Evolutionary conservation across 1,140 invertebrate species (phyloP).

Genomic region (Hormaphis cornu): DNA sequence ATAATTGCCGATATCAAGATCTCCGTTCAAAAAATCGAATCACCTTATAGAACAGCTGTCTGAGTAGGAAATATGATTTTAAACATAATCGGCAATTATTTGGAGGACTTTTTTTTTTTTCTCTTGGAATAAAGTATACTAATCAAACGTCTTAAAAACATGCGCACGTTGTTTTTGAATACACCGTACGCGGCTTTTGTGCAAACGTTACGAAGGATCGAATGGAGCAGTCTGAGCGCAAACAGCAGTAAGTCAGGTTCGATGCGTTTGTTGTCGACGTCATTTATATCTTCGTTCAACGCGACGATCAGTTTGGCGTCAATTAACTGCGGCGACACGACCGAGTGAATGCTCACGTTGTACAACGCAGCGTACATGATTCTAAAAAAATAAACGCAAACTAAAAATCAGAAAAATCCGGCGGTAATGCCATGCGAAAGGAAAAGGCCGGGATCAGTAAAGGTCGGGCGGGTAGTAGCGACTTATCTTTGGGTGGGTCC

Average conservation of each 20-base stretch:
- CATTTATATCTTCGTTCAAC: not conserved
- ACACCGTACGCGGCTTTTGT: not conserved
- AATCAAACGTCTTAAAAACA: not conserved
- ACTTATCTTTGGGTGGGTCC: too few relatives aligned
- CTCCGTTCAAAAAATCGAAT: too few relatives aligned
- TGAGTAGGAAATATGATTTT: too few relatives aligned
- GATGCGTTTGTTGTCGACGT: not conserved
- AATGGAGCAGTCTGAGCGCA: not conserved
- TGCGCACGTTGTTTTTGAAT: not conserved
- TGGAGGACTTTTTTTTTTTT: too few relatives aligned
- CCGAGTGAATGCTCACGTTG: constrained; percentile 9
- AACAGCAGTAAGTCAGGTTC: not conserved
- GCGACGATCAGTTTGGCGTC: not conserved
- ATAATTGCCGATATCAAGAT: too few relatives aligned
- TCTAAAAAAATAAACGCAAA: not conserved
- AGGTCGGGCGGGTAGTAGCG: too few relatives aligned
- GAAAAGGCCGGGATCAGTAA: too few relatives aligned
- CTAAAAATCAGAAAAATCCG: too few relatives aligned
- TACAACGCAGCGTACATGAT: not conserved
- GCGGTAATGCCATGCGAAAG: too few relatives aligned
- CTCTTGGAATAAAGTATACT: too few relatives aligned
- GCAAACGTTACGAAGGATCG: not conserved
- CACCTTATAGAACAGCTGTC: too few relatives aligned
- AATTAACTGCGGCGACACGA: not conserved
- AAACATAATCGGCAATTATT: too few relatives aligned